phyloP scores from a whole-genome alignment of 2,797 vertebrate species.

The Gallirallus australis region DNA sequence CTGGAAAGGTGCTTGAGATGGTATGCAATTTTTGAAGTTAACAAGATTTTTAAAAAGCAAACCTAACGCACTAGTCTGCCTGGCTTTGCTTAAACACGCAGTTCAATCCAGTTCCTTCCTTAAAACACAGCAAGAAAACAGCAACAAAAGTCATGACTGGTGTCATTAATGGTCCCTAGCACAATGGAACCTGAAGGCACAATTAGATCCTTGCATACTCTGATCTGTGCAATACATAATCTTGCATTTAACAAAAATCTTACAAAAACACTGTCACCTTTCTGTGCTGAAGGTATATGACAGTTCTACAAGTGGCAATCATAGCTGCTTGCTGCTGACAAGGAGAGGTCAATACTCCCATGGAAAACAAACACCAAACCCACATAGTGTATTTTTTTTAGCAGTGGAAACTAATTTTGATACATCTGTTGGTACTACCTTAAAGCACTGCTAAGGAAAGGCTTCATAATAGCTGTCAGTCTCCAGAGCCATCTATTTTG shows the following conservation, averaged over 20 bases:
- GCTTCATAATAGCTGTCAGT: neutral
- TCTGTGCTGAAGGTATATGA: neutral
- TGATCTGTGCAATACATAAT: neutral
- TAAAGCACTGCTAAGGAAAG: neutral
- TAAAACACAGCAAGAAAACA: neutral
- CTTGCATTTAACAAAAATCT: neutral
- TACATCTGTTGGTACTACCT: neutral
- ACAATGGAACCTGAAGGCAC: neutral
- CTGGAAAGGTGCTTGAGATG: neutral
- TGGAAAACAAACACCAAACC: neutral
- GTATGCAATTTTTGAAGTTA: neutral
- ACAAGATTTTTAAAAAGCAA: neutral
- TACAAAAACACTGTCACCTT: neutral
- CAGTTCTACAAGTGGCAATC: neutral
- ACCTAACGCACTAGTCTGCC: neutral
- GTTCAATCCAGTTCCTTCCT: neutral
- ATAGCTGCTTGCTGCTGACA: neutral
- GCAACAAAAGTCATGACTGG: neutral
- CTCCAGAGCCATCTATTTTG: conserved; percentile 13
- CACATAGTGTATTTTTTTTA: neutral
- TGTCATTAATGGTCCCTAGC: neutral
- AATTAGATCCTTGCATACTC: neutral
- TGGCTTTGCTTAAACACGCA: neutral
- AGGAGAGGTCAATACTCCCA: neutral
- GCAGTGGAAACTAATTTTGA: neutral